phyloP scores from a whole-genome alignment of 2,113 vertebrate species.

The Aramus guarauna region DNA sequence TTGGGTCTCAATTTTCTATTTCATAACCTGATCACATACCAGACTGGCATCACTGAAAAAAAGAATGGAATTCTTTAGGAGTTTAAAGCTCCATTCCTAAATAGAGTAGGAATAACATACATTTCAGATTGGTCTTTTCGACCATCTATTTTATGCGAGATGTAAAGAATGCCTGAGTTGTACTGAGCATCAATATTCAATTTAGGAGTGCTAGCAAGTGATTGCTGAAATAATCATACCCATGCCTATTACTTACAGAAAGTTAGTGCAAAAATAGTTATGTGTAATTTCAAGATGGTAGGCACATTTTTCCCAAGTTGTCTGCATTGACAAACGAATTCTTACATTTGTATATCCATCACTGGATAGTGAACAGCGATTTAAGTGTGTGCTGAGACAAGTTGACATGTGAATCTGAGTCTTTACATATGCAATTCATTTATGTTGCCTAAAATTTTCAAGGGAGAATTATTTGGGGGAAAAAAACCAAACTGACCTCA shows the following conservation, averaged over 20 bases:
- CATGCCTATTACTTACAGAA: background rate
- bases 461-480: background rate
- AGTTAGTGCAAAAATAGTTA: background rate
- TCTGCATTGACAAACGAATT: background rate
- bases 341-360: background rate
- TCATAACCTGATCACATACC: background rate
- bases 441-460: constrained; percentile 15
- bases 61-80: fast-evolving
- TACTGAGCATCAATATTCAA: background rate
- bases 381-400: background rate
- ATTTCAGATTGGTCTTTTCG: background rate
- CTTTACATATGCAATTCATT: constrained; percentile 24
- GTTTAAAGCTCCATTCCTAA: background rate
- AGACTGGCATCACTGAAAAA: background rate
- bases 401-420: background rate
- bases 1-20: background rate
- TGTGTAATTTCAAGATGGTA: background rate
- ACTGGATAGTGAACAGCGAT: background rate
- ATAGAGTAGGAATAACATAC: background rate
- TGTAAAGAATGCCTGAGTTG: background rate
- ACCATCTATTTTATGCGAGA: background rate
- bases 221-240: background rate
- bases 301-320: background rate
- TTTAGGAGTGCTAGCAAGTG: background rate
- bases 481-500: background rate